These are phyloP conservation scores for Xyrauchen texanus DNA, from an alignment of 2,113 vertebrate genomes.

Conservation along the genomic window DNA sequence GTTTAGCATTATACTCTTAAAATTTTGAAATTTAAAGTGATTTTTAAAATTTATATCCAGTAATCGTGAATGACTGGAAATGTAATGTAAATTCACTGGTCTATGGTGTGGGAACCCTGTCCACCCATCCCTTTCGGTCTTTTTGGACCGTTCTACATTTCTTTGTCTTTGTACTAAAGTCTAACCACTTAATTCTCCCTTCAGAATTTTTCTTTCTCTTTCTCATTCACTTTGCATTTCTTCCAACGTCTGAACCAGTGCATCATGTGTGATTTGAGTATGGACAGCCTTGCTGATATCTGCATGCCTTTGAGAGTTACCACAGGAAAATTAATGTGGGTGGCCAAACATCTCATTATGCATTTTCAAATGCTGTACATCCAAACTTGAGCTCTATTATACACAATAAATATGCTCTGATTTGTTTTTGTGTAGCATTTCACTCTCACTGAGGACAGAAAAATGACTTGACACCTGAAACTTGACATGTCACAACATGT, in stretches of 20 bases:
- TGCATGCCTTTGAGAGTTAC: constrained; percentile 58
- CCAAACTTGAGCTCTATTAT: no score
- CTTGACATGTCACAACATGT: no score
- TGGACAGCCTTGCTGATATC: constrained; percentile 5
- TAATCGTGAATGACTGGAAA: no score
- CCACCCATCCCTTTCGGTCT: no score
- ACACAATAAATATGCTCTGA: no score
- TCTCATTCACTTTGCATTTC: constrained; percentile 31
- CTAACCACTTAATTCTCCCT: not conserved
- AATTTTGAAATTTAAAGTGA: no score
- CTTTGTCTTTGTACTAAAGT: not conserved
- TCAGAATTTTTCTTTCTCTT: not conserved
- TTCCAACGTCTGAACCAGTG: constrained; percentile 43
- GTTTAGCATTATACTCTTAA: no score
- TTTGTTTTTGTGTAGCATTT: no score
- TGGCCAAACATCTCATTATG: not conserved
- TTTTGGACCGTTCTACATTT: not conserved
- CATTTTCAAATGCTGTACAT: not conserved
- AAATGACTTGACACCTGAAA: no score
- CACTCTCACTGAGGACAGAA: no score
- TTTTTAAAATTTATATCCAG: no score
- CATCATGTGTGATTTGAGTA: constrained; percentile 13
- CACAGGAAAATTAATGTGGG: not conserved
- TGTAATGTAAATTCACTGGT: no score
- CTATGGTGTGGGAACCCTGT: not conserved